phyloP scores from a whole-genome alignment of 2,797 vertebrate species.

The Myotis pilosus region DNA sequence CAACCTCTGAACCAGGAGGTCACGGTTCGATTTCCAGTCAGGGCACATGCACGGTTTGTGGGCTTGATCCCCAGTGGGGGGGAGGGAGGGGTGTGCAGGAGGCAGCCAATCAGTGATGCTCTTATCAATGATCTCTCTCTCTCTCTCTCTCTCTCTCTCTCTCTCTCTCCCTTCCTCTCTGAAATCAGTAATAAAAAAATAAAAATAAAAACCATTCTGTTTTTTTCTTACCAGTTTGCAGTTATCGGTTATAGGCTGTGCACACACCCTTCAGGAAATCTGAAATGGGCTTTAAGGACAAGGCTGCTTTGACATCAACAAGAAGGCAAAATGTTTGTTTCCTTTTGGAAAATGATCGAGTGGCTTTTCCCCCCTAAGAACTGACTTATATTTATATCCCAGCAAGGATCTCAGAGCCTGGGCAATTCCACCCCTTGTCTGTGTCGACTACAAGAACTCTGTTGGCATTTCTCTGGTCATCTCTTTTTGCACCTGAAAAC shows the following conservation, averaged over 20 bases:
- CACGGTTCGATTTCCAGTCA: no score
- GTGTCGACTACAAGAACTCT: background rate
- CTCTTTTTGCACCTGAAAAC: background rate
- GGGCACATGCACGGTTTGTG: no score
- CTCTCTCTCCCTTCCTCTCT: no score
- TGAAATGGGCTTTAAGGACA: background rate
- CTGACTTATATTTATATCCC: background rate
- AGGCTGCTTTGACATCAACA: background rate
- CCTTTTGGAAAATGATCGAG: constrained; percentile 12
- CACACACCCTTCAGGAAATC: constrained; percentile 21
- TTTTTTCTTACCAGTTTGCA: constrained; percentile 57
- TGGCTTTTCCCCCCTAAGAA: background rate
- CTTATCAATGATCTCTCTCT: no score
- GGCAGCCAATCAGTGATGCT: no score
- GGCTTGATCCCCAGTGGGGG: no score
- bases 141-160: no score
- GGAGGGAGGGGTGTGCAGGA: no score
- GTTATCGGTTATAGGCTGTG: background rate
- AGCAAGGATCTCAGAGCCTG: background rate
- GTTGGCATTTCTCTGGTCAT: background rate
- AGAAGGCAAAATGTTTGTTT: background rate
- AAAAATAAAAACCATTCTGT: background rate
- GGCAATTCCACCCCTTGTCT: background rate
- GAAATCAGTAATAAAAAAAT: no score
- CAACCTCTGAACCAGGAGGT: no score